These are phyloP conservation scores for Luidia sarsii DNA, from an alignment of 53 echinoderm and acorn worm species.

Conservation along the genomic window DNA sequence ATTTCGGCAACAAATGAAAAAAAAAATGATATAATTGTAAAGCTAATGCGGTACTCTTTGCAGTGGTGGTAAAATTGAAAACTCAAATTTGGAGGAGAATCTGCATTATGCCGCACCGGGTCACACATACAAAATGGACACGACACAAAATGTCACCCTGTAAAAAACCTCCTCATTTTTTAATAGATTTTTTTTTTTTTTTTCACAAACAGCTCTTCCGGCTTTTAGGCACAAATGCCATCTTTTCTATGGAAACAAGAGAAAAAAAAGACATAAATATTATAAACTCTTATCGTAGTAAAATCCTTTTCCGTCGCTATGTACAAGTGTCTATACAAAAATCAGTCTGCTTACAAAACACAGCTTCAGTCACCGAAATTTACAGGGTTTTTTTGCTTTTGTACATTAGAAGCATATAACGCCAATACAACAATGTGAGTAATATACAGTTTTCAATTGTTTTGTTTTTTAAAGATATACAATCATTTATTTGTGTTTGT, in stretches of 20 bases:
- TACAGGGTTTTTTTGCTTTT: conserved; percentile 49
- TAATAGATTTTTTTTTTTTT: conserved; percentile 54
- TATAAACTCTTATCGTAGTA: conserved; percentile 55
- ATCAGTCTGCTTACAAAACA: conserved; percentile 39
- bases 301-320: conserved; percentile 49
- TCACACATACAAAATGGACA: background rate
- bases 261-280: conserved; percentile 56
- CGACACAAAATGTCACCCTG: conserved; percentile 26
- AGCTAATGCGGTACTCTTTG: too few species aligned
- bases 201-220: conserved; percentile 43
- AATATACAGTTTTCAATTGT: conserved; percentile 31
- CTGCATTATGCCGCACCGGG: too few species aligned
- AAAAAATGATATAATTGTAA: too few species aligned
- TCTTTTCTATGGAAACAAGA: conserved; percentile 56
- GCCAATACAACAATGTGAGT: conserved; percentile 41
- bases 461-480: conserved; percentile 42
- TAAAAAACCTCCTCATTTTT: conserved; percentile 44
- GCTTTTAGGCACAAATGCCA: conserved; percentile 54
- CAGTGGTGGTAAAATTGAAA: too few species aligned
- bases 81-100: too few species aligned
- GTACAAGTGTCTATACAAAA: conserved; percentile 54
- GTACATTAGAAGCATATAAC: conserved; percentile 28
- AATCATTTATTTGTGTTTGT: too few species aligned
- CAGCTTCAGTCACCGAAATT: conserved; percentile 34
- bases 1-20: too few species aligned